Conservation (phyloP, 2,797 vertebrate species). For the Hyperoplus immaculatus region DNA sequence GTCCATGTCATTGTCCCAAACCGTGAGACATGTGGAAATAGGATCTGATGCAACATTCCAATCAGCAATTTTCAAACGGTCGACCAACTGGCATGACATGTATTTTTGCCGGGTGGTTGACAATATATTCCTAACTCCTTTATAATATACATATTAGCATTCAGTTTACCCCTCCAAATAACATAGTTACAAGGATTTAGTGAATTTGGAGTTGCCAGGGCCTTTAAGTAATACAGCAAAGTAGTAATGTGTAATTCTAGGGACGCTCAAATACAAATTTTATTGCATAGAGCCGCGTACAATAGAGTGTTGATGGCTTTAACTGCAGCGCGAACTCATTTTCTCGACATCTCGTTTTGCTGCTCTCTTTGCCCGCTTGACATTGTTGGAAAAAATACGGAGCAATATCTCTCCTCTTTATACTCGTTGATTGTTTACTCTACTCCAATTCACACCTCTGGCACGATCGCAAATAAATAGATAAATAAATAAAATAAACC, state of each 20-base stretch:
- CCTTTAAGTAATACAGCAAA: conserved; percentile 6
- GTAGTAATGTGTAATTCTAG: neutral
- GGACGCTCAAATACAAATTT: neutral
- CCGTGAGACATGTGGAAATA: no score
- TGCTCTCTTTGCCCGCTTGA: conserved; percentile 34
- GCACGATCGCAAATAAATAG: conserved; percentile 8
- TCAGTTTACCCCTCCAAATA: no score
- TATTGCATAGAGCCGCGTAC: neutral
- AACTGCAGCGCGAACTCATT: conserved; percentile 9
- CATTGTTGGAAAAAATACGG: conserved; percentile 48
- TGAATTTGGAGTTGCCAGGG: neutral
- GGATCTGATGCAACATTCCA: no score
- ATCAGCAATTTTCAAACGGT: no score
- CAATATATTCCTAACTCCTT: no score
- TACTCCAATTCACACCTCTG: conserved; percentile 75
- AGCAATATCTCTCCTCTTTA: conserved; percentile 46
- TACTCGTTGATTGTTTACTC: conserved; percentile 76
- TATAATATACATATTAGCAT: no score
- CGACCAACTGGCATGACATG: no score
- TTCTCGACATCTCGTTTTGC: conserved; percentile 33
- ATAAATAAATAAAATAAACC: conserved; percentile 14
- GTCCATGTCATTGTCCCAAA: neutral
- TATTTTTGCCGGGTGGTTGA: no score
- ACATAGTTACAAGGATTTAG: no score
- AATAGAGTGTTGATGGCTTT: neutral